These are phyloP conservation scores for Ophioninae sp. DNA, from an alignment of 2,888 invertebrate species.

Conservation along the genomic window DNA sequence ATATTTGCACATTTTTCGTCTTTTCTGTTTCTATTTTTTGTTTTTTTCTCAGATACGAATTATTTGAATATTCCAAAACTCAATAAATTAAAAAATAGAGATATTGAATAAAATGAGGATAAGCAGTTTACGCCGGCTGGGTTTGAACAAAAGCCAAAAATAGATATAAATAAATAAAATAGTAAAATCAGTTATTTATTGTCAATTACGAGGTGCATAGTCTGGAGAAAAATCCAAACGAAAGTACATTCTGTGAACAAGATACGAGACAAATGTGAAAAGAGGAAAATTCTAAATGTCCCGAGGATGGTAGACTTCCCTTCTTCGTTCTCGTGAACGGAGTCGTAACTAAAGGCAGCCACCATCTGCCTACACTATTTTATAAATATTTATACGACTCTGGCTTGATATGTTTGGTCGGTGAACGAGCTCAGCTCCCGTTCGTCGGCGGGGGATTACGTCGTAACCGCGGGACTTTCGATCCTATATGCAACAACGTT, in stretches of 20 bases:
- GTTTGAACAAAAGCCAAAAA: not conserved
- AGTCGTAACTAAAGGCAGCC: slow-evolving; percentile 66
- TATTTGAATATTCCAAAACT: no score
- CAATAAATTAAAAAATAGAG: no score
- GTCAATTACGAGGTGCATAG: slow-evolving; percentile 15
- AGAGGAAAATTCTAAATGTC: slow-evolving; percentile 47
- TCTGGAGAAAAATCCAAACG: slow-evolving; percentile 24
- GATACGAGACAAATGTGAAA: slow-evolving; percentile 44
- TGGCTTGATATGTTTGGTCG: slow-evolving; percentile 72
- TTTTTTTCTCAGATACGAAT: no score
- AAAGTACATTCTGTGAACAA: slow-evolving; percentile 22
- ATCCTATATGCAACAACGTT: slow-evolving; percentile 41
- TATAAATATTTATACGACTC: slow-evolving; percentile 75
- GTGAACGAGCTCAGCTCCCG: slow-evolving; percentile 56
- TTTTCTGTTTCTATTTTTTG: no score
- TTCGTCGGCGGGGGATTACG: slow-evolving; percentile 53
- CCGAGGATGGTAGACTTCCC: slow-evolving; percentile 15
- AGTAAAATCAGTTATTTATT: not conserved
- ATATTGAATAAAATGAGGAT: no score
- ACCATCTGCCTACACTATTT: slow-evolving; percentile 76
- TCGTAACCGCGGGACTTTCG: slow-evolving; percentile 49
- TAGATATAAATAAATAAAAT: not conserved
- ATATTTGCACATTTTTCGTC: no score
- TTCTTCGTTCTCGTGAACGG: slow-evolving; percentile 26
- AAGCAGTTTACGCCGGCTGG: no score